Conservation (phyloP, 2,888 invertebrate genomes). For the Apocheima hispidaria region DNA sequence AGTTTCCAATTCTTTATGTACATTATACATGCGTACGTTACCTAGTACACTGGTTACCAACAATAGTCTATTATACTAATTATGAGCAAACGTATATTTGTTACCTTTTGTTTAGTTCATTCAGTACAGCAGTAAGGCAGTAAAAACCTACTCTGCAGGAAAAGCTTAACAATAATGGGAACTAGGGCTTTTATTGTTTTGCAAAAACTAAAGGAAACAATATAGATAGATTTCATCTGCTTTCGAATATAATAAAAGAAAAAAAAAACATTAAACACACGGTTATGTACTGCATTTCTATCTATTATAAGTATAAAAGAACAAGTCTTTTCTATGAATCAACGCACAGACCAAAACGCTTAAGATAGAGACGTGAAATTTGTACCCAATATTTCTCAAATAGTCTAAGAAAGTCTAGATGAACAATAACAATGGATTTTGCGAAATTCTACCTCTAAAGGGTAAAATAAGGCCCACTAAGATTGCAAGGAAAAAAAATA, state of each 20-base stretch:
- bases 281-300: background rate
- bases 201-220: background rate
- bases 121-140: background rate
- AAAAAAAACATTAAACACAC: background rate
- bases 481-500: no score
- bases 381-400: no score
- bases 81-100: background rate
- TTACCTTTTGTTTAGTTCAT: background rate
- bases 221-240: conserved; percentile 2
- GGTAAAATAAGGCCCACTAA: no score
- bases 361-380: no score
- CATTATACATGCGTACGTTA: no score
- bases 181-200: conserved; percentile 2
- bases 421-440: no score
- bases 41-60: no score
- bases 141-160: background rate
- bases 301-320: no score
- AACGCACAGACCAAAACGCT: no score
- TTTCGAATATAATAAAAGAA: background rate
- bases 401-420: no score
- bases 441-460: no score
- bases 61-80: background rate
- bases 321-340: no score
- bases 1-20: background rate
- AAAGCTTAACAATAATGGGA: background rate